phyloP scores from a whole-genome alignment of 1,140 invertebrate genomes.

The Antheraea pernyi region DNA sequence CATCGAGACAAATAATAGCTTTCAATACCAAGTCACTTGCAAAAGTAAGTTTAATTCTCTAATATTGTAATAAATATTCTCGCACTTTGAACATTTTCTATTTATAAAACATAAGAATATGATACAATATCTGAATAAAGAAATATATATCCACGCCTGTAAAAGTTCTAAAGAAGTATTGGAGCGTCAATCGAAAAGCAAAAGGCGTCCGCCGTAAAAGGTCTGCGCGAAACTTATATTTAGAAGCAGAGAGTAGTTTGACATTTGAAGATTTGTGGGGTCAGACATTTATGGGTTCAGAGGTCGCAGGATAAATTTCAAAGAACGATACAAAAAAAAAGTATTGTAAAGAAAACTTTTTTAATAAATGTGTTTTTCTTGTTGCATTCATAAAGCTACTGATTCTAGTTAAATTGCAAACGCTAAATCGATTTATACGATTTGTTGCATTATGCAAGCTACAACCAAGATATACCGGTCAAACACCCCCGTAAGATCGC shows the following conservation, averaged over 20 bases:
- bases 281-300: background rate
- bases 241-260: slow-evolving; percentile 1
- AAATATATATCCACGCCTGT: background rate
- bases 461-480: too few relatives aligned
- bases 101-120: background rate
- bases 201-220: background rate
- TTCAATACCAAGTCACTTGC: background rate
- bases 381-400: too few relatives aligned
- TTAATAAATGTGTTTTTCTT: too few relatives aligned
- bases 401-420: too few relatives aligned
- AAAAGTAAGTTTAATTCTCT: background rate
- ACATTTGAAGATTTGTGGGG: background rate
- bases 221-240: background rate
- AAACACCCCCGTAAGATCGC: too few relatives aligned
- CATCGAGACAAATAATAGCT: background rate
- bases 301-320: background rate
- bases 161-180: background rate
- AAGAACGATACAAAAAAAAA: background rate
- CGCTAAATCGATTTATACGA: too few relatives aligned
- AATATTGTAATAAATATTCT: background rate
- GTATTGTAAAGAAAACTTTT: background rate
- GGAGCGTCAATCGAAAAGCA: background rate
- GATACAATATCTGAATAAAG: background rate
- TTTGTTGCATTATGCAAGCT: too few relatives aligned
- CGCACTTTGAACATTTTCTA: background rate